These are phyloP conservation scores for Harlomillsia oculata DNA, from an alignment of 1,140 invertebrate genomes.

Conservation along the genomic window DNA sequence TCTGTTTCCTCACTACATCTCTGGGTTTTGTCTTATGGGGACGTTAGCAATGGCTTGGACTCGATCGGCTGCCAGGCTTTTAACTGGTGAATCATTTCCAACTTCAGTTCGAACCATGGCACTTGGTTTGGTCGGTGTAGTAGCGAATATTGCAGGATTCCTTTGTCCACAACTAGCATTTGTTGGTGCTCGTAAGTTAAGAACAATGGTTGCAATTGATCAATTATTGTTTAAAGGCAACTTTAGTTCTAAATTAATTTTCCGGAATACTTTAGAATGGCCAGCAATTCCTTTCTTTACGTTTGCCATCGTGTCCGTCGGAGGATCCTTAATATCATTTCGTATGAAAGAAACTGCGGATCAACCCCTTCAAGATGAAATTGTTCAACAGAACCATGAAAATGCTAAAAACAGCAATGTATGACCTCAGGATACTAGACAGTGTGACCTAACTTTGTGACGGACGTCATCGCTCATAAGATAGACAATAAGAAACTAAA, in stretches of 20 bases:
- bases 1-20: background rate
- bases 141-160: conserved; percentile 1
- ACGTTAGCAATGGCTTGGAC: conserved; percentile 6
- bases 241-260: background rate
- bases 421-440: no score
- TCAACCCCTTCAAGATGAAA: conserved; percentile 14
- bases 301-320: conserved; percentile 17
- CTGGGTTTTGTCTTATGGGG: conserved; percentile 8
- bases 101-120: conserved; percentile 24
- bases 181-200: conserved; percentile 9
- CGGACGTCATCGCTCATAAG: background rate
- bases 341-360: conserved; percentile 23
- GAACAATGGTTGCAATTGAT: background rate
- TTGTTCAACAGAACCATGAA: background rate
- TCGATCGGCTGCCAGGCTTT: conserved; percentile 1
- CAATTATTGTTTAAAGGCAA: background rate
- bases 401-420: background rate
- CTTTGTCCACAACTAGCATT: conserved; percentile 20
- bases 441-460: no score
- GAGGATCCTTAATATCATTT: conserved; percentile 23
- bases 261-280: no score
- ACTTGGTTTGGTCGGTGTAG: conserved; percentile 6
- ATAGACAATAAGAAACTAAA: background rate
- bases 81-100: conserved; percentile 22
- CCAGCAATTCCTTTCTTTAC: conserved; percentile 24